A percentile compares a stretch with the other conserved stretches of the same genome.
phyloP scores from a whole-genome alignment of 2,888 invertebrate species.

The Caenorhabditis sinica region DNA sequence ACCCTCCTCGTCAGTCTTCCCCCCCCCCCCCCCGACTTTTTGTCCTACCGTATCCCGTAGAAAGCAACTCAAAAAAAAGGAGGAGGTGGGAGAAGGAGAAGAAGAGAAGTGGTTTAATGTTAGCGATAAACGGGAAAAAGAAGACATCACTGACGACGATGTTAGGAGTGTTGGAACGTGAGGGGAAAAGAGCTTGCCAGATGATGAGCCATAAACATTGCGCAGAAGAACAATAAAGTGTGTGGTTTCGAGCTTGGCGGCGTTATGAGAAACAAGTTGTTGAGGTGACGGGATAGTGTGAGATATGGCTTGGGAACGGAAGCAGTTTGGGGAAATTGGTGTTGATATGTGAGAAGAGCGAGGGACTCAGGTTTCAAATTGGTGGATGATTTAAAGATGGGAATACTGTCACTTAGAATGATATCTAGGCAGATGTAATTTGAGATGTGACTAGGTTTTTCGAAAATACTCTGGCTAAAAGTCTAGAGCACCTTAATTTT shows the following conservation, averaged over 20 bases:
- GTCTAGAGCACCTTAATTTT: too few relatives aligned
- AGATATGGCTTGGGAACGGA: constrained; percentile 51
- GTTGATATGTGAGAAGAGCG: constrained; percentile 19
- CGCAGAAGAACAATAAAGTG: constrained; percentile 55
- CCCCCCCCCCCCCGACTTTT: neutral
- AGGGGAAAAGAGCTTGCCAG: constrained; percentile 30
- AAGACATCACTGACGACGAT: neutral
- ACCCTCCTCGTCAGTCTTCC: neutral
- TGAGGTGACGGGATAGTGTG: constrained; percentile 47
- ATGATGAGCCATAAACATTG: constrained; percentile 64
- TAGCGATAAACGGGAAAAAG: constrained; percentile 50
- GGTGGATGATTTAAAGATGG: neutral
- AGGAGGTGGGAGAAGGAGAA: neutral
- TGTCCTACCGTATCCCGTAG: constrained; percentile 47
- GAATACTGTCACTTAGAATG: neutral
- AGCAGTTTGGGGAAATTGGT: neutral
- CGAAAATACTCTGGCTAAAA: too few relatives aligned
- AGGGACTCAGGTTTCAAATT: constrained; percentile 22
- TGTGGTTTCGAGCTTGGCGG: constrained; percentile 21
- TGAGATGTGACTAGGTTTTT: too few relatives aligned
- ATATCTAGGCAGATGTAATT: too few relatives aligned
- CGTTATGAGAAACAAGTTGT: constrained; percentile 56
- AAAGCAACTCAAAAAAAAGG: neutral
- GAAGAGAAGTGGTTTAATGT: constrained; percentile 43
- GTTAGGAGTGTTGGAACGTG: constrained; percentile 28